Evolutionary conservation across 2,113 vertebrate genomes (phyloP).

Genomic region (Aptenodytes forsteri): DNA sequence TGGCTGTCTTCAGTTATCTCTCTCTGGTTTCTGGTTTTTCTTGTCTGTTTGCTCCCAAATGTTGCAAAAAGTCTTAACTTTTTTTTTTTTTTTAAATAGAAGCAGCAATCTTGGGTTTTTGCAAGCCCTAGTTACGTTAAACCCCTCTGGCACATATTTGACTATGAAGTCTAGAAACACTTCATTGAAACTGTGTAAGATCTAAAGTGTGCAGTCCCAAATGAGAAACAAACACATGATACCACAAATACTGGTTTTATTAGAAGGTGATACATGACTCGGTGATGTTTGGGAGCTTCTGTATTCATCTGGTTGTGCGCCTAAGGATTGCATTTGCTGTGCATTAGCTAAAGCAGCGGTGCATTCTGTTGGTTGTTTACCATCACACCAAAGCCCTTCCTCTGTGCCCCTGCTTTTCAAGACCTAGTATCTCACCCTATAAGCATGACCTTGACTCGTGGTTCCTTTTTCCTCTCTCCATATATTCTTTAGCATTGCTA

Average conservation of each 20-base stretch:
- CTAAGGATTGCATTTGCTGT: background rate
- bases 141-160: background rate
- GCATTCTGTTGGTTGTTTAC: background rate
- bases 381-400: background rate
- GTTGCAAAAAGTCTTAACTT: background rate
- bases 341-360: background rate
- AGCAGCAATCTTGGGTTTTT: background rate
- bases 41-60: background rate
- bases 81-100: background rate
- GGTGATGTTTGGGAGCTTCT: background rate
- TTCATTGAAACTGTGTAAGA: background rate
- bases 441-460: background rate
- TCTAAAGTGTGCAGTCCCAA: background rate
- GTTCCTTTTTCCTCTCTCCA: background rate
- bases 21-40: background rate
- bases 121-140: background rate
- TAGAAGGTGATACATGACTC: background rate
- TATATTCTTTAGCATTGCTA: background rate
- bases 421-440: background rate
- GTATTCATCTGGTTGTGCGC: background rate
- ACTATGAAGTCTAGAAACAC: background rate
- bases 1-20: background rate
- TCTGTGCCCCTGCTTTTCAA: background rate
- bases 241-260: background rate
- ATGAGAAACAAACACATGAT: background rate